These are phyloP conservation scores for Drosophila pruinosa DNA, from an alignment of 1,140 invertebrate genomes.

Conservation along the genomic window DNA sequence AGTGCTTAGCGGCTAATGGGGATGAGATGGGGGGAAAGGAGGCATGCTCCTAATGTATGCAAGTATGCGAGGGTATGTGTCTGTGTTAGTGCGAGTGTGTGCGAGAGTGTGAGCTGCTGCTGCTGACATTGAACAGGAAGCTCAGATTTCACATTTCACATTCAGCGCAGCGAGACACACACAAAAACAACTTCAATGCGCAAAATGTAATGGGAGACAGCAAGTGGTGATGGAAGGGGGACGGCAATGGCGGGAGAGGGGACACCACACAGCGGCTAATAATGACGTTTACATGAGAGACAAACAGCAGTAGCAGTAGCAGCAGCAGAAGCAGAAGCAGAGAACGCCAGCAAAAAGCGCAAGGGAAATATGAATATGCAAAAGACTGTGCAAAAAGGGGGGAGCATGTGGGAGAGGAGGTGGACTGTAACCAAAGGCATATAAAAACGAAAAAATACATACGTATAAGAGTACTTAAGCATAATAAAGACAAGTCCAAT, in stretches of 20 bases:
- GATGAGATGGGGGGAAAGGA: neutral
- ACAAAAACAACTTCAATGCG: slow-evolving; percentile 40
- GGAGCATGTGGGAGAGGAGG: neutral
- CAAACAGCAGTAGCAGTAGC: slow-evolving; percentile 22
- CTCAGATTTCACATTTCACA: slow-evolving; percentile 69
- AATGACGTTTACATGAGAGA: slow-evolving; percentile 55
- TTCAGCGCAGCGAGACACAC: slow-evolving; percentile 34
- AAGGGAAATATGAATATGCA: slow-evolving; percentile 61
- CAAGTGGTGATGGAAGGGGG: neutral
- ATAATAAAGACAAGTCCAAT: slow-evolving; percentile 16
- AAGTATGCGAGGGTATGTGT: neutral
- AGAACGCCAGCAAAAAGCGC: slow-evolving; percentile 42
- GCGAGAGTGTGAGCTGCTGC: slow-evolving; percentile 4
- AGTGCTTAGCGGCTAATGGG: slow-evolving; percentile 52
- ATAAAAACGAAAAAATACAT: neutral
- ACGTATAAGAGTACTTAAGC: neutral
- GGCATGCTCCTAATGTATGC: neutral
- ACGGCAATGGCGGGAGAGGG: neutral
- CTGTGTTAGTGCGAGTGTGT: slow-evolving; percentile 20
- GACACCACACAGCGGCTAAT: slow-evolving; percentile 28
- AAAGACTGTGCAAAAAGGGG: slow-evolving; percentile 1
- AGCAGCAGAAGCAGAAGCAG: slow-evolving; percentile 27
- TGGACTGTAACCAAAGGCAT: neutral
- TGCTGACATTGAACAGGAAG: slow-evolving; percentile 73
- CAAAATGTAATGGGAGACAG: slow-evolving; percentile 47